These are phyloP conservation scores for Chloromyia formosa DNA, from an alignment of 2,888 invertebrate genomes.

Conservation along the genomic window DNA sequence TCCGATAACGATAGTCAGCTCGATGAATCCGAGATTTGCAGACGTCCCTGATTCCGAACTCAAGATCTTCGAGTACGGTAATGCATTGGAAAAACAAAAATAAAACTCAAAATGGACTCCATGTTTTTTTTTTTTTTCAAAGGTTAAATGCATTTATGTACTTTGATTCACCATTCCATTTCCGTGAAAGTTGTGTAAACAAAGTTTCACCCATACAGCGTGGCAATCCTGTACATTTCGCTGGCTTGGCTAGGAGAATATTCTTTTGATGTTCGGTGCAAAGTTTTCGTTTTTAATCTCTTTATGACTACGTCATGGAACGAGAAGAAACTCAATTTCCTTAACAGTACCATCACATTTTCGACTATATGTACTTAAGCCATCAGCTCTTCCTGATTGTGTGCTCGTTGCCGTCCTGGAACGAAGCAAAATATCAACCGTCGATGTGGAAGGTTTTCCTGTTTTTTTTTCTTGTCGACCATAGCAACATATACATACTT, in stretches of 20 bases:
- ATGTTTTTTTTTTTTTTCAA: too few relatives aligned
- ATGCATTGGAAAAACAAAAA: neutral
- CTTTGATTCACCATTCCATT: neutral
- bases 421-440: too few relatives aligned
- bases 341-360: constrained; percentile 47
- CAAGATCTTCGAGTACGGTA: neutral
- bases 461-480: too few relatives aligned
- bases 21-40: too few relatives aligned
- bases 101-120: too few relatives aligned
- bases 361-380: constrained; percentile 35
- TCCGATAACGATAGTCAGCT: too few relatives aligned
- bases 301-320: constrained; percentile 49
- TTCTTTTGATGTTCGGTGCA: constrained; percentile 46
- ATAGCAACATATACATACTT: too few relatives aligned
- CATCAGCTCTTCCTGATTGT: neutral
- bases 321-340: constrained; percentile 49
- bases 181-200: constrained; percentile 40
- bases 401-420: neutral
- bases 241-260: constrained; percentile 28
- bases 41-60: too few relatives aligned
- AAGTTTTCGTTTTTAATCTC: constrained; percentile 49
- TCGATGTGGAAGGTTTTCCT: too few relatives aligned
- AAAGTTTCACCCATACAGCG: constrained; percentile 40
- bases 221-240: constrained; percentile 9
- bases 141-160: too few relatives aligned